Evolutionary conservation across 2,797 vertebrate species (phyloP).

Genomic region (Falco concolor): DNA sequence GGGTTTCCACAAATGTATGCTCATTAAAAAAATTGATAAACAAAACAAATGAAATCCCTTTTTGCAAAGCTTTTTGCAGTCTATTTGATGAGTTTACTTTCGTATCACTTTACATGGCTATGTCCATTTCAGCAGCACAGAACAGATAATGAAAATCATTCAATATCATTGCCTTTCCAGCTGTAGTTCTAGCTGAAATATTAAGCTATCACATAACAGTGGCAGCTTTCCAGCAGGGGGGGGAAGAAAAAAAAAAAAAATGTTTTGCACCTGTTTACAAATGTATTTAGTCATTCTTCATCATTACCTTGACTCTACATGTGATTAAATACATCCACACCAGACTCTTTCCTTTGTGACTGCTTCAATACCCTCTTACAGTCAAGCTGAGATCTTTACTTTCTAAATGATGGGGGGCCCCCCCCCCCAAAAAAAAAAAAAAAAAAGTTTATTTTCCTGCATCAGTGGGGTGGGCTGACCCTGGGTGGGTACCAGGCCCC

Average conservation of each 20-base stretch:
- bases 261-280: conserved; percentile 55
- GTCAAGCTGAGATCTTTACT: neutral
- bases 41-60: neutral
- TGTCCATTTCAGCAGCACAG: neutral
- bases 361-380: neutral
- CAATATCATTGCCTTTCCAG: conserved; percentile 38
- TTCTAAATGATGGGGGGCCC: neutral
- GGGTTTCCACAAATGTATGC: neutral
- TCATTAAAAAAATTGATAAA: no score
- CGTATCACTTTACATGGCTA: neutral
- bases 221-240: conserved; percentile 17
- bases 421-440: no score
- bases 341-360: neutral
- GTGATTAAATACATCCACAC: neutral
- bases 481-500: neutral
- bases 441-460: neutral
- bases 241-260: neutral
- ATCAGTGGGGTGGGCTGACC: neutral
- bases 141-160: conserved; percentile 12
- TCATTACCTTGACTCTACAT: conserved; percentile 29
- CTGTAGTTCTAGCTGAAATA: conserved; percentile 40
- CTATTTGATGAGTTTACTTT: neutral
- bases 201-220: conserved; percentile 51
- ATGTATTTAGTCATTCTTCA: conserved; percentile 29
- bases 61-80: neutral